Base-by-base conservation (phyloP, 2,888 invertebrate genomes). In the Ferdinandea cuprea region DNA sequence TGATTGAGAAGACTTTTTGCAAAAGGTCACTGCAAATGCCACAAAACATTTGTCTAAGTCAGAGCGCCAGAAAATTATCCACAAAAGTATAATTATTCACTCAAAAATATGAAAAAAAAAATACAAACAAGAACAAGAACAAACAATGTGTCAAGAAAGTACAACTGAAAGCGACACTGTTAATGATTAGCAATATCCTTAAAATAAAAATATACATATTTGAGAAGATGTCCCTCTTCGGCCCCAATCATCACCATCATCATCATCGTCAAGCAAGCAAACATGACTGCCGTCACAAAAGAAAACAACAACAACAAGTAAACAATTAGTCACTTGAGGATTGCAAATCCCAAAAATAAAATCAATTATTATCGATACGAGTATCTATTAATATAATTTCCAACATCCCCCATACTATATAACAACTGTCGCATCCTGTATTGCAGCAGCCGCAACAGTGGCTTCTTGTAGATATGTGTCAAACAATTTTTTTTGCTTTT, bases 331-430 rank as follows among this genome's bases (percentile, higher is more conserved):
- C 84, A 84, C 48, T 48, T 50, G 56, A 44, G n/a, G 44, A 68
- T 73, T 73, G 58, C 65, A 66, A 65, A 42, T 42, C 40, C 83
- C 74, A 79, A 84, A 84, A 84, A 84, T 84, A 84, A 84, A 78
- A 84, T 84, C 79, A 84, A 79, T 84, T 79, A 84, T 84, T 84
- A 74, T 69, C 79, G 50, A 52, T 79, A 69, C 74, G 69, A 71
- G 72, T 79, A 58, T 74, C 83, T 84, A 73, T 79, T 65, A 79
- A 79, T 69, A 79, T 44, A 69, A 58, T 28, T 37, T 35, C 28
- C 46, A 17, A 19, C n/a, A 7, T 13, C n/a, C 37, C 19, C 40
- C 13, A 2, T 25, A 7, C 25, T 7, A 19, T 11, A 2, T 9
- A 5, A 13, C 44, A 28, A 28, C 54, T 65, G 76, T 17, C 65